phyloP scores from a whole-genome alignment of 2,113 vertebrate genomes.

The Melanocharis versteri region DNA sequence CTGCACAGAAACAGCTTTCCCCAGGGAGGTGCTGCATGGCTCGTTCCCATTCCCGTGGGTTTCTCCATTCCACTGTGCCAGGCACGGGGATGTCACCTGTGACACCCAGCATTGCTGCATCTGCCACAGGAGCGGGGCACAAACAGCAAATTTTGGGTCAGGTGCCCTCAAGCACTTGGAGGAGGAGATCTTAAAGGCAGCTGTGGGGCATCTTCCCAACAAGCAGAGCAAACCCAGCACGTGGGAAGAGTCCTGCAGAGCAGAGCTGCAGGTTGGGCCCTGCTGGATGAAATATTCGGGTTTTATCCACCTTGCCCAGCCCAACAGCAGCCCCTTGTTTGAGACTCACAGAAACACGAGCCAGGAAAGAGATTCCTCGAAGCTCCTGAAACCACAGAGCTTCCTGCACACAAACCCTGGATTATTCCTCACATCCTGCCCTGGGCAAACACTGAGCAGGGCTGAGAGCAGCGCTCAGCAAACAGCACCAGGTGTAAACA shows the following conservation, averaged over 20 bases:
- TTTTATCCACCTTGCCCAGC: background rate
- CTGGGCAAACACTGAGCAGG: background rate
- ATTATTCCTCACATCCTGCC: background rate
- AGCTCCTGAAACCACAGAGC: background rate
- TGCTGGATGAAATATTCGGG: background rate
- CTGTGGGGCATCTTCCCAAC: accelerated
- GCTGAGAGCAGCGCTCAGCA: background rate
- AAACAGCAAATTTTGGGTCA: background rate
- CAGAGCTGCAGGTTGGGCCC: background rate
- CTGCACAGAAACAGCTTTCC: background rate
- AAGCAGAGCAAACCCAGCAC: accelerated
- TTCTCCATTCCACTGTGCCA: background rate
- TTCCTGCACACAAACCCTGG: background rate
- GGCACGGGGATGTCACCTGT: accelerated
- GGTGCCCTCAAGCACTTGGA: background rate
- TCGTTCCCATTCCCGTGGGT: accelerated
- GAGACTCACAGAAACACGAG: accelerated
- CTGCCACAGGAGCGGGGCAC: background rate
- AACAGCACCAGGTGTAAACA: background rate
- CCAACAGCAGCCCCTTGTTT: constrained; percentile 5
- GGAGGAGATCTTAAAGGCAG: background rate
- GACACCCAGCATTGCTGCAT: background rate
- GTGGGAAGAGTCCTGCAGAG: background rate
- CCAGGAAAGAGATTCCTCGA: background rate
- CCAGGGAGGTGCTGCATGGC: background rate